Evolutionary conservation across 2,888 invertebrate species (phyloP).

Genomic region (Hirtodrosophila histrioides): DNA sequence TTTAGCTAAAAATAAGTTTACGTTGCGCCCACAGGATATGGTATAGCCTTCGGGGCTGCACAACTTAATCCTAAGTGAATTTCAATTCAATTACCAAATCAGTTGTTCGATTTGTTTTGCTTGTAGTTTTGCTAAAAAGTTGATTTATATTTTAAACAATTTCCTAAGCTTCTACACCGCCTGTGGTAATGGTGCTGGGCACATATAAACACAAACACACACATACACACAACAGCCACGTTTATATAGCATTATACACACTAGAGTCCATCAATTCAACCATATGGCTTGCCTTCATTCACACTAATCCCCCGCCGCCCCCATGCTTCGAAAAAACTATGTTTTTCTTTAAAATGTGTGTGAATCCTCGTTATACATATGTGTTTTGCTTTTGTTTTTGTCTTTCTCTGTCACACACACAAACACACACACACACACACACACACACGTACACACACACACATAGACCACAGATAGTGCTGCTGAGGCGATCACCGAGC

Average conservation of each 20-base stretch:
- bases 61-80: slow-evolving; percentile 10
- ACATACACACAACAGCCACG: slow-evolving; percentile 3
- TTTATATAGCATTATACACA: not conserved
- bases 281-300: slow-evolving; percentile 32
- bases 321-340: slow-evolving; percentile 12
- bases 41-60: too few relatives aligned
- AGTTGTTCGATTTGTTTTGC: slow-evolving; percentile 5
- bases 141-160: slow-evolving; percentile 20
- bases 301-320: slow-evolving; percentile 28
- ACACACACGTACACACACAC: slow-evolving; percentile 34
- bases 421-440: slow-evolving; percentile 26
- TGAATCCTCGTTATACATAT: slow-evolving; percentile 61
- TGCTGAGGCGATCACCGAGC: slow-evolving; percentile 67
- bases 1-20: too few relatives aligned
- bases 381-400: slow-evolving; percentile 36
- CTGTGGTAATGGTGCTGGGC: slow-evolving; percentile 38
- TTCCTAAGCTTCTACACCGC: slow-evolving; percentile 8
- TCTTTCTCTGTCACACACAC: slow-evolving; percentile 45
- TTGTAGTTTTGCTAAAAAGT: slow-evolving; percentile 9
- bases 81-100: slow-evolving; percentile 16
- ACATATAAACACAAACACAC: slow-evolving; percentile 16
- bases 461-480: slow-evolving; percentile 19
- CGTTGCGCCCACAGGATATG: too few relatives aligned
- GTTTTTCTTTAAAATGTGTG: slow-evolving; percentile 35
- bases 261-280: slow-evolving; percentile 9